Evolutionary conservation across 2,888 invertebrate genomes (phyloP).

Genomic region (Drosophila recens): DNA sequence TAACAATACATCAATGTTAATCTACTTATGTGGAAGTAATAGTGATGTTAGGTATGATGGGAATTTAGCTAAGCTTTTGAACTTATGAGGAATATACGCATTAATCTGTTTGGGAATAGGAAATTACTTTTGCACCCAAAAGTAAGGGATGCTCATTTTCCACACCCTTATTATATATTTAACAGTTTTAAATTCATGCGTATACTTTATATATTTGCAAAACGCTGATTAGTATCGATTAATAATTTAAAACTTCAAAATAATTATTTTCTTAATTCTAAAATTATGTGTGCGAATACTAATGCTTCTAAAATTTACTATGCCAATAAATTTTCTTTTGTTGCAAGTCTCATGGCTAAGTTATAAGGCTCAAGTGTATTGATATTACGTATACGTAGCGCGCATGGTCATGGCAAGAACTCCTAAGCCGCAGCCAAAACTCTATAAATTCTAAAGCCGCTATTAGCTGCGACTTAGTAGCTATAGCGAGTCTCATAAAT

Average conservation of each 20-base stretch:
- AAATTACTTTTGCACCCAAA: not conserved
- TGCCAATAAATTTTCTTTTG: not conserved
- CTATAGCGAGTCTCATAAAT: conserved; percentile 69
- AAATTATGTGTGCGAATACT: not conserved
- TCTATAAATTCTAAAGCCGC: conserved; percentile 80
- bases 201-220: too few species aligned
- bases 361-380: conserved; percentile 25
- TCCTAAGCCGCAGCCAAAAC: conserved; percentile 69
- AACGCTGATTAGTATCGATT: not conserved
- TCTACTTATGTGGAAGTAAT: conserved; percentile 8
- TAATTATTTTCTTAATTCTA: not conserved
- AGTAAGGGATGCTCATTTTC: too few species aligned
- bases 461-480: conserved; percentile 75
- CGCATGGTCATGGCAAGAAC: conserved; percentile 52
- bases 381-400: conserved; percentile 59
- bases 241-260: not conserved
- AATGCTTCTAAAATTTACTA: not conserved
- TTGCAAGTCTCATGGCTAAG: conserved; percentile 24
- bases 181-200: not conserved
- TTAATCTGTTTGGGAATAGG: not conserved
- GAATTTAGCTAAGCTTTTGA: not conserved
- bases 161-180: not conserved
- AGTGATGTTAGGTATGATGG: not conserved
- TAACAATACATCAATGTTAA: conserved; percentile 15
- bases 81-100: not conserved